These are phyloP conservation scores for Scaptomyza pallida DNA, from an alignment of 1,140 invertebrate genomes.

Conservation along the genomic window DNA sequence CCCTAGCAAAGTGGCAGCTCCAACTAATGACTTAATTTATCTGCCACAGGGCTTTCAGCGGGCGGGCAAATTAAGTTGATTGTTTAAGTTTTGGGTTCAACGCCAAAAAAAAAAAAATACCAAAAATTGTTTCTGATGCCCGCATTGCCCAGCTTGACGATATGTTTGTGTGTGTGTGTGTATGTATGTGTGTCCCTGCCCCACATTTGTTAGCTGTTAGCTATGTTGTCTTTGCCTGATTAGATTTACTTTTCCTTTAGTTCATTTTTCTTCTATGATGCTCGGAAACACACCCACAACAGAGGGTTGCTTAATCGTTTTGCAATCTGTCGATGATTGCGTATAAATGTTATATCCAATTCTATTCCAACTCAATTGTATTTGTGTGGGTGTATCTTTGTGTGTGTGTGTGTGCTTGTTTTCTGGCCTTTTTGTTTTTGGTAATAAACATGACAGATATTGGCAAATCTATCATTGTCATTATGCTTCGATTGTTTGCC, in stretches of 20 bases:
- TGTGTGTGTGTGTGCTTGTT: conserved; percentile 6
- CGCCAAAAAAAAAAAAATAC: too few relatives aligned
- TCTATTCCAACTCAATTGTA: conserved; percentile 49
- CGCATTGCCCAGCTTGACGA: conserved; percentile 21
- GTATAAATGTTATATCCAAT: conserved; percentile 83
- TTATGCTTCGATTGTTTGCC: conserved; percentile 81
- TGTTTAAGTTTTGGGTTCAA: conserved; percentile 40
- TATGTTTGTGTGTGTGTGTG: background rate
- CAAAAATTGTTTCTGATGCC: background rate
- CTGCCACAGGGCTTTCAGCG: conserved; percentile 83
- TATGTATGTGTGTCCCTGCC: background rate
- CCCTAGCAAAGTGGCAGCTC: conserved; percentile 49
- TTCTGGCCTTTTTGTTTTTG: conserved; percentile 58
- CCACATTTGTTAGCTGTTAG: conserved; percentile 3
- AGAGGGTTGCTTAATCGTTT: conserved; percentile 82
- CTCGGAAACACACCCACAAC: background rate
- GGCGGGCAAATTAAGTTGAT: conserved; percentile 83
- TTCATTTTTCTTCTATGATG: conserved; percentile 41
- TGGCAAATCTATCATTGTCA: conserved; percentile 84
- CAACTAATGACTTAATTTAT: conserved; percentile 84
- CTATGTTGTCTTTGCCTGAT: conserved; percentile 36
- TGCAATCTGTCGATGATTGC: conserved; percentile 83
- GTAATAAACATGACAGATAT: conserved; percentile 83
- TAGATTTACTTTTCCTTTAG: conserved; percentile 50
- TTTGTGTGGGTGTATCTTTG: conserved; percentile 36